Base-by-base conservation (phyloP, 2,113 vertebrate species). In the Saccopteryx leptura region DNA sequence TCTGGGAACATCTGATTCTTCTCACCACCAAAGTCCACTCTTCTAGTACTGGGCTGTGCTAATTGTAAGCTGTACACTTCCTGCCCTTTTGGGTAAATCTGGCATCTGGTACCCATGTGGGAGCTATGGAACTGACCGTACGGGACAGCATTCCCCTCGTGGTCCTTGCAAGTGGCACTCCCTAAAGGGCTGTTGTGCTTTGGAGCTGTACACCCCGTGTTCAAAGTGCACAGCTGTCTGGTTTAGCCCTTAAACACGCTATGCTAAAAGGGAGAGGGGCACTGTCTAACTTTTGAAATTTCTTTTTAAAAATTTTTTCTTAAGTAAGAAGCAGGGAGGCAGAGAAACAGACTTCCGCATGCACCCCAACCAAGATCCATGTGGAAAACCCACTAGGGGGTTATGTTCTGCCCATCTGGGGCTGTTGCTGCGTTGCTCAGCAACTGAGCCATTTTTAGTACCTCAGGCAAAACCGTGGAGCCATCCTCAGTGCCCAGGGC, bases 51-150 rank as follows among this genome's bases (percentile, higher is more conserved):
- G 23, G 33, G 1, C n/a, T 69, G 11, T 33, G 48, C 7, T 65
- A 5, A 9, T 52, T 91, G 60, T 68, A 48, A 66, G 28, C 39
- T 86, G 7, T 39, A 24, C 54, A 1, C 23, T 71, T 60, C 60
- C 74, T 39, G 9, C 18, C 19, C 4, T 61, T 31, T 18, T 0
- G 23, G 17, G 14, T 39, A 69, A 33, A 66, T 46, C 39, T 50
- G 23, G 3, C 5, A 69, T 1, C 7, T 4, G 15, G 17, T 56
- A 9, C 1, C 46, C 13, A 12, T 12, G 2, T 5, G 54, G 14
- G 31, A 76, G 23, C n/a, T 13, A 17, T 2, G 7, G 7, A 2
- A 63, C 11, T 81, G 72, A 19, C 23, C 19, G n/a, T 18, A 3
- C 13, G 9, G 23, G 8, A 24, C 33, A 13, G 0, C 2, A 4